Base-by-base conservation (phyloP, 2,888 invertebrate genomes). In the Caenorhabditis sp. region DNA sequence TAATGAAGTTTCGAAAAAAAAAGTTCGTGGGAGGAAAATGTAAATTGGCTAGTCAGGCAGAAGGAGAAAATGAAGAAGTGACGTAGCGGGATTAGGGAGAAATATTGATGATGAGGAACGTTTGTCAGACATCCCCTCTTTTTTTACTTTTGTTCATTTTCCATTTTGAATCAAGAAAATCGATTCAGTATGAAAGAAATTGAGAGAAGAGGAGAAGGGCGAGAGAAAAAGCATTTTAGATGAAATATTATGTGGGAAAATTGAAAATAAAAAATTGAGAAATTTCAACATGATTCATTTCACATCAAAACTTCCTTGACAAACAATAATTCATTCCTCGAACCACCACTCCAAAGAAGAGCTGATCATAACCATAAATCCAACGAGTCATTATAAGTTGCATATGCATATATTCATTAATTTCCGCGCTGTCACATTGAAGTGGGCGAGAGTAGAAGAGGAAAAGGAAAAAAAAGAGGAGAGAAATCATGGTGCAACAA, bases 381-480 rank as follows among this genome's bases (percentile, higher is more conserved):
- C 7, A 35, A 35, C 35, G n/a, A 59, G 59, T 59, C 59, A 59
- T 59, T 31, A 59, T 38, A 19, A 59, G 38, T 59, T 38, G 38
- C 59, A 59, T 59, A 59, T 59, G 35, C 59, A 59, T 10, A 35
- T 59, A 38, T 59, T 59, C 54, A 54, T 59, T 59, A 38, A 35
- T 59, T 38, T 19, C 16, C 28, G 10, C 16, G 56, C 35, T 35
- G 59, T 35, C 51, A 68, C 35, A 54, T 6, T 19, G 14, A 38
- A 54, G 26, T 22, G 56, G 22, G 54, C n/a, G 19, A 19, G 10
- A n/a, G 41, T 16, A 44, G 22, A 44, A 49, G 41, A 74, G 31
- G 38, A 58, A n/a, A 26, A 61, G 31, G 19, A 56, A 22, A 44
- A 24, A 38, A 38, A 24, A 59, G 54, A 14, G 38, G n/a, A 41